A percentile compares a stretch with the other conserved stretches of the same genome.
phyloP scores from a whole-genome alignment of 2,888 invertebrate genomes.

The Blera fallax region DNA sequence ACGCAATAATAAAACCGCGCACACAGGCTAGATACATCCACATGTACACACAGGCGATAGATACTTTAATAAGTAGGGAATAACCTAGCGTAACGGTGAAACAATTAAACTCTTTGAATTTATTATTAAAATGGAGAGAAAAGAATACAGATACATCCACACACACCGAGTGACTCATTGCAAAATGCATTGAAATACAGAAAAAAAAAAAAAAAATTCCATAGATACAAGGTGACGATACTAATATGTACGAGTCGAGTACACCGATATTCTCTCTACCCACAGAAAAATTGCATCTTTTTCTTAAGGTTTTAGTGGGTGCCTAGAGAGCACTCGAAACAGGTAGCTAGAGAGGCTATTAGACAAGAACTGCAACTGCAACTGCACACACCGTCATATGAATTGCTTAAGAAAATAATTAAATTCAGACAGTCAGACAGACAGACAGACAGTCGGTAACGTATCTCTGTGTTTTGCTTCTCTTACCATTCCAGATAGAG shows the following conservation, averaged over 20 bases:
- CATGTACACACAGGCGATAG: constrained; percentile 9
- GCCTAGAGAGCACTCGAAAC: constrained; percentile 6
- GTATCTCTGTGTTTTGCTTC: constrained; percentile 3
- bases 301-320: constrained; percentile 25
- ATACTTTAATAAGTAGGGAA: constrained; percentile 63
- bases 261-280: too few species aligned
- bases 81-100: constrained; percentile 71
- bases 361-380: constrained; percentile 36
- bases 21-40: constrained; percentile 7
- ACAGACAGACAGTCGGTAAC: not conserved
- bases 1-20: constrained; percentile 66
- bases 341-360: not conserved
- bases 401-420: constrained; percentile 31
- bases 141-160: not conserved
- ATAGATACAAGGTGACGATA: constrained; percentile 52
- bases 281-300: constrained; percentile 12
- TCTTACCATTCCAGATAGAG: not conserved
- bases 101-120: constrained; percentile 70
- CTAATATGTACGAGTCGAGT: not conserved
- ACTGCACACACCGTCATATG: constrained; percentile 3
- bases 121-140: constrained; percentile 33
- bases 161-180: constrained; percentile 36
- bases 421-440: constrained; percentile 17
- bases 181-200: constrained; percentile 18
- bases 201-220: not conserved